Evolutionary conservation across 1,140 invertebrate genomes (phyloP), one percentile per base, ranked within the genome.

Genomic region (Aphaenogaster rudis): DNA sequence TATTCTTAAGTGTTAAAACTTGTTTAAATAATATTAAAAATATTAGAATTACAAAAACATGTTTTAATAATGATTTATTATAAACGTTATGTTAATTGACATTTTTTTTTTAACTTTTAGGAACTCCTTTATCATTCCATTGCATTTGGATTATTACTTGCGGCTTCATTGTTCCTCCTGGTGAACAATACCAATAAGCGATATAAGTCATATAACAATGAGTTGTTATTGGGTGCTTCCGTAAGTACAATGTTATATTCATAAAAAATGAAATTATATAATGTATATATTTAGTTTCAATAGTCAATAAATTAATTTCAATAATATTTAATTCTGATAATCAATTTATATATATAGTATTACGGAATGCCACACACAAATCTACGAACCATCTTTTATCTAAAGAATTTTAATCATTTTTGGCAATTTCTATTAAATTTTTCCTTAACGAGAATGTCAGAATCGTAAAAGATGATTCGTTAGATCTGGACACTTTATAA

Each of bases 111-210:
- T 8, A 28, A 69, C 15, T 96, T 96, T 39, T 94, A 98, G 98
- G 98, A 98, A 96, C 95, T 98, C 39, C 96, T 98, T 48, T 98
- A 98, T 91, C 98, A 98, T 88, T 96, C 96, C 3, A 94, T 97
- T 61, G 97, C 97, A 15, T 97, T 97, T 90, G 95, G 97, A 63
- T 92, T 98, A 48, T 96, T 97, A 54, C 92, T 98, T 52, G 96
- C 96, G 59, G 97, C 97, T 0, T 97, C 97, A 5, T 93, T 97
- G 33, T 96, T 96, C 2, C 96, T 98, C 17, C 89, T 98, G 11
- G 95, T 97, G 48, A 96, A 97, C 91, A 96, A 96, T 88, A 93
- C 96, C 50, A 92, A 94, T 76, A 95, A 69, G 94, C n/a, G 3
- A 39, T 63, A 28, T 28, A 77, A 33, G 4, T 97, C 28, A 28